Evolutionary conservation across 2,888 invertebrate species (phyloP).

Genomic region (Drosophila atripex): DNA sequence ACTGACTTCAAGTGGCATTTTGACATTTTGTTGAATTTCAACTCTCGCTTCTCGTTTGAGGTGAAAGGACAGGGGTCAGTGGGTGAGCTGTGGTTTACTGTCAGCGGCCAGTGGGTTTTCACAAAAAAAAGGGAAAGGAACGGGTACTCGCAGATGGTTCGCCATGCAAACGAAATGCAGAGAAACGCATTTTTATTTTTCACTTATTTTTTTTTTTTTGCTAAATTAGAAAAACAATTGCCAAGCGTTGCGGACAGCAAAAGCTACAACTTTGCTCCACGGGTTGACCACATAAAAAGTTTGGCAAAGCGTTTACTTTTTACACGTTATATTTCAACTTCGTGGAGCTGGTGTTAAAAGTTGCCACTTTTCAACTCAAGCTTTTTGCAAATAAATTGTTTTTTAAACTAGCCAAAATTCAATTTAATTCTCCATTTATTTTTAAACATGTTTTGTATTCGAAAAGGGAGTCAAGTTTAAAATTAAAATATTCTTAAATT

Average conservation of each 20-base stretch:
- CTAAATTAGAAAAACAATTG: slow-evolving; percentile 48
- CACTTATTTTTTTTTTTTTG: slow-evolving; percentile 6
- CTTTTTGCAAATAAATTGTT: slow-evolving; percentile 33
- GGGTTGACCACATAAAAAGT: slow-evolving; percentile 40
- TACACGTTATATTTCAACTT: slow-evolving; percentile 30
- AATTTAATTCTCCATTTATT: background rate
- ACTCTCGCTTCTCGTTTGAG: slow-evolving; percentile 28
- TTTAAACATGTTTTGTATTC: background rate
- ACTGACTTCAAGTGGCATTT: slow-evolving; percentile 54
- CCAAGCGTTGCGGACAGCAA: slow-evolving; percentile 29
- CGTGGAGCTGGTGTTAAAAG: slow-evolving; percentile 29
- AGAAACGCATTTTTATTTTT: slow-evolving; percentile 28
- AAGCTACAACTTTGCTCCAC: slow-evolving; percentile 28
- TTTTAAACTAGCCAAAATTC: background rate
- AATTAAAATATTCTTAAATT: no score
- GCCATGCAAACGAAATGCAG: slow-evolving; percentile 41
- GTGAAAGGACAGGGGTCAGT: slow-evolving; percentile 2
- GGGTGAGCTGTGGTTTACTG: slow-evolving; percentile 5
- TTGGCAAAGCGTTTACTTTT: slow-evolving; percentile 36
- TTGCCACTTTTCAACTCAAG: slow-evolving; percentile 11
- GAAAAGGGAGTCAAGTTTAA: no score
- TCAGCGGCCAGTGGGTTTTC: background rate
- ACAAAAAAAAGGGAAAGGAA: slow-evolving; percentile 23
- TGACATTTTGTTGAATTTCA: slow-evolving; percentile 54
- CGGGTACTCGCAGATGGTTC: slow-evolving; percentile 37